Evolutionary conservation across 2,888 invertebrate species (phyloP), one percentile per base, ranked within the genome.

Genomic region (Phrixothrix hirtus): DNA sequence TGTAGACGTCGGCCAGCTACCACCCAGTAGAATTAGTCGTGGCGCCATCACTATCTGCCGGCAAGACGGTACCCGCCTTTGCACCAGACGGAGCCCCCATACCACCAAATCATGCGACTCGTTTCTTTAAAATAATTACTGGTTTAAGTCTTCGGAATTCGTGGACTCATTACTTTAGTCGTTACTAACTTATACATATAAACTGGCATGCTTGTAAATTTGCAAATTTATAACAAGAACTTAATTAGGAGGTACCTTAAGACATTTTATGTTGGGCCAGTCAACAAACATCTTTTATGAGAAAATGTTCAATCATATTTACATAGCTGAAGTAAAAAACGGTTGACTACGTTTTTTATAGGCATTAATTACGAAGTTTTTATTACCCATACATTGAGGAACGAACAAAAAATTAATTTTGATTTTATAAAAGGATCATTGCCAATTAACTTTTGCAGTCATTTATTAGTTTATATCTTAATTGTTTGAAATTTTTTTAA

Each of bases 31-130:
- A 69, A 69, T 70, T 67, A 64, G 68, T 59, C 60, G 60, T 69
- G 71, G 69, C 71, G 70, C 68, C 70, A 65, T 57, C 53, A 63
- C 69, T 70, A 69, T 69, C 70, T 67, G 59, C 62, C 60, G 67
- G 59, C 63, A 55, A 59, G 59, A 52, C 56, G 55, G 53, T 59
- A 58, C 61, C 57, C n/a, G 55, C 55, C 50, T 55, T 39, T 45
- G 39, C 48, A 38, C 35, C 45, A 55, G 52, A 52, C 52, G 12
- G 29, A 29, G 46, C 31, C 52, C 16, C 45, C 36, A 26, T 39
- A 34, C 48, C 49, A 48, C 52, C 55, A 50, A 57, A 57, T 57
- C 50, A 57, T 54, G 57, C 55, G 55, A 55, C 58, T 55, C 37
- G 51, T 58, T 58, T 55, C 51, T 51, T 51, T 38, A 58, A 52